A percentile compares a stretch with the other conserved stretches of the same genome.
These are phyloP conservation scores for Cinara cedri DNA, from an alignment of 2,888 invertebrate species.

Conservation along the genomic window DNA sequence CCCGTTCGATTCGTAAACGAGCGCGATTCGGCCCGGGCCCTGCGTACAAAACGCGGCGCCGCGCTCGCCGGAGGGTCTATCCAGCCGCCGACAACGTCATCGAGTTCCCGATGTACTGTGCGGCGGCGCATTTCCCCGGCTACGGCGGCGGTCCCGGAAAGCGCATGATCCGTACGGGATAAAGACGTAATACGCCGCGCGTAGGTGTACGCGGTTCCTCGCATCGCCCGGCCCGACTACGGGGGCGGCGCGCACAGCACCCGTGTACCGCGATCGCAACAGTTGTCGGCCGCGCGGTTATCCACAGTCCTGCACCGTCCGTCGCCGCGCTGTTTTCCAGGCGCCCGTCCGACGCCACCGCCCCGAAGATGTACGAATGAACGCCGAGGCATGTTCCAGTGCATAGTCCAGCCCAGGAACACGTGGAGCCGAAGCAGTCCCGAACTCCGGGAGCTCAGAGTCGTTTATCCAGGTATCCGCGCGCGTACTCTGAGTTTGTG, in stretches of 20 bases:
- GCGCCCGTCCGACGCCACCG: not conserved
- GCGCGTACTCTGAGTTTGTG: not conserved
- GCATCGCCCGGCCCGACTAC: not conserved
- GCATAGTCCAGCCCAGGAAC: slow-evolving; percentile 80
- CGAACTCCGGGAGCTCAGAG: slow-evolving; percentile 68
- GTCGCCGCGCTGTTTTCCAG: not conserved
- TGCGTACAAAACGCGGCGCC: not conserved
- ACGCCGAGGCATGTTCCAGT: slow-evolving; percentile 73
- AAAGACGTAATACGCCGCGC: too few species aligned
- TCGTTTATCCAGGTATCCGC: slow-evolving; percentile 73
- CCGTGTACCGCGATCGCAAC: slow-evolving; percentile 35
- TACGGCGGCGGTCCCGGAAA: slow-evolving; percentile 21
- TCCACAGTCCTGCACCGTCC: not conserved
- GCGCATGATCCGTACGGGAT: slow-evolving; percentile 52
- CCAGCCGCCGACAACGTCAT: slow-evolving; percentile 32
- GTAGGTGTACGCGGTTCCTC: too few species aligned
- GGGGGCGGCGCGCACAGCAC: slow-evolving; percentile 44
- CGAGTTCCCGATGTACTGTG: slow-evolving; percentile 5
- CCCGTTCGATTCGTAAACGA: not conserved
- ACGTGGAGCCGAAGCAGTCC: slow-evolving; percentile 77
- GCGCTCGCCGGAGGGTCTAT: not conserved
- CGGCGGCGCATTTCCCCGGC: slow-evolving; percentile 14
- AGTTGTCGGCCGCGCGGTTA: slow-evolving; percentile 32
- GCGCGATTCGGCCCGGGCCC: too few species aligned
- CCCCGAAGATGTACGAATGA: slow-evolving; percentile 3